A percentile compares a stretch with the other conserved stretches of the same genome.
phyloP scores from a whole-genome alignment of 1,140 invertebrate species.

The Bombus haemorrhoidalis region DNA sequence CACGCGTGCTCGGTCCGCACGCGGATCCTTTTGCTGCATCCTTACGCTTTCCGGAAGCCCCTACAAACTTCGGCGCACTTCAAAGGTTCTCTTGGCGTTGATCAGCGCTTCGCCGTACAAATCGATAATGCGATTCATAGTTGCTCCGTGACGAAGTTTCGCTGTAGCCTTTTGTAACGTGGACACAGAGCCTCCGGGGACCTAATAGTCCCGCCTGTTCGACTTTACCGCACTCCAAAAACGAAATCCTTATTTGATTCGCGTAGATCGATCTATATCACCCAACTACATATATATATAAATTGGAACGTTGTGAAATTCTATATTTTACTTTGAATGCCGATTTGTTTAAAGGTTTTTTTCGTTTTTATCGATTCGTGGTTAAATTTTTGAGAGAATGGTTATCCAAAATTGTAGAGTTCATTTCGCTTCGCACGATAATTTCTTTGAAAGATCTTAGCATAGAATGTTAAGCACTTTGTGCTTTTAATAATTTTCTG shows the following conservation, averaged over 20 bases:
- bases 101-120: conserved; percentile 63
- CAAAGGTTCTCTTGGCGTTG: conserved; percentile 61
- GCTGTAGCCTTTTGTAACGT: conserved; percentile 35
- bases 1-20: conserved; percentile 56
- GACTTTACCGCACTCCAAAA: background rate
- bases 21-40: conserved; percentile 36
- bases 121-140: conserved; percentile 70
- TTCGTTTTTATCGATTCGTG: too few relatives aligned
- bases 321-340: too few relatives aligned
- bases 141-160: conserved; percentile 55
- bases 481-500: background rate
- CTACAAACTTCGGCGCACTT: conserved; percentile 63
- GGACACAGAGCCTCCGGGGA: conserved; percentile 10
- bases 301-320: too few relatives aligned
- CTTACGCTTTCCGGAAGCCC: conserved; percentile 66
- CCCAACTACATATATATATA: too few relatives aligned
- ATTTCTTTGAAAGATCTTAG: too few relatives aligned
- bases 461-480: too few relatives aligned
- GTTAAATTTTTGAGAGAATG: too few relatives aligned
- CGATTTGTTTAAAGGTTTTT: too few relatives aligned
- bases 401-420: too few relatives aligned
- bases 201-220: background rate
- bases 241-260: too few relatives aligned
- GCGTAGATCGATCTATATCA: too few relatives aligned
- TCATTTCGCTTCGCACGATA: too few relatives aligned